Conservation (phyloP, 92 coral and sea anemone species). For the Paragorgia papillata region DNA sequence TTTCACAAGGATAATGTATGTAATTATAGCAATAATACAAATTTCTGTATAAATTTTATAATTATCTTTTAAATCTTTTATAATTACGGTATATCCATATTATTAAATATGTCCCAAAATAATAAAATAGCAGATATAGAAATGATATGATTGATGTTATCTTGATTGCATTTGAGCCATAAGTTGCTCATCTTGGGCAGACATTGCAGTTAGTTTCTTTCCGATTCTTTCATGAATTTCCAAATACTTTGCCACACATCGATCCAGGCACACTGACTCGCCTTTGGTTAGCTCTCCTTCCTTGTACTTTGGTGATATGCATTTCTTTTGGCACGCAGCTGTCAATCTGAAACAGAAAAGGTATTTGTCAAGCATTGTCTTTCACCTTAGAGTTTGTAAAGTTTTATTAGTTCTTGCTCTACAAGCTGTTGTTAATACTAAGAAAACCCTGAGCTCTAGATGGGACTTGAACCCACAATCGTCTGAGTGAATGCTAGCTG, state of each 20-base stretch:
- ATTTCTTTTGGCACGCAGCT: conserved; percentile 95
- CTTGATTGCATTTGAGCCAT: conserved; percentile 97
- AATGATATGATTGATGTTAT: conserved; percentile 44
- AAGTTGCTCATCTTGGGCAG: conserved; percentile 96
- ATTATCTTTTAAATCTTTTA: too few relatives aligned
- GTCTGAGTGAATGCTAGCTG: too few relatives aligned
- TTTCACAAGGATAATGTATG: too few relatives aligned
- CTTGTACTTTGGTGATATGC: conserved; percentile 95
- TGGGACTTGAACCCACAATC: too few relatives aligned
- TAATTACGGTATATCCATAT: too few relatives aligned
- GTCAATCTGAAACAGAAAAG: conserved; percentile 58
- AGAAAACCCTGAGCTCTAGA: too few relatives aligned
- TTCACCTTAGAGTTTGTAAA: too few relatives aligned
- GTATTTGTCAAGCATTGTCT: too few relatives aligned
- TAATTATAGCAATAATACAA: too few relatives aligned
- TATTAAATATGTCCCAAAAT: background rate
- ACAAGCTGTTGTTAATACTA: too few relatives aligned
- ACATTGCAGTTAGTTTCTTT: conserved; percentile 92
- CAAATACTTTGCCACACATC: conserved; percentile 97
- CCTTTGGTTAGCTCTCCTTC: conserved; percentile 98
- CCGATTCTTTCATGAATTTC: conserved; percentile 98
- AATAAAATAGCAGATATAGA: background rate
- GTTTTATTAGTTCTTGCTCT: too few relatives aligned
- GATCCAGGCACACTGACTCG: conserved; percentile 95
- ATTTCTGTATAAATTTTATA: too few relatives aligned